Percentiles rank a stretch among this genome's conserved stretches.
Conservation (phyloP, 2,113 vertebrate genomes). For the Thamnaconus septentrionalis region DNA sequence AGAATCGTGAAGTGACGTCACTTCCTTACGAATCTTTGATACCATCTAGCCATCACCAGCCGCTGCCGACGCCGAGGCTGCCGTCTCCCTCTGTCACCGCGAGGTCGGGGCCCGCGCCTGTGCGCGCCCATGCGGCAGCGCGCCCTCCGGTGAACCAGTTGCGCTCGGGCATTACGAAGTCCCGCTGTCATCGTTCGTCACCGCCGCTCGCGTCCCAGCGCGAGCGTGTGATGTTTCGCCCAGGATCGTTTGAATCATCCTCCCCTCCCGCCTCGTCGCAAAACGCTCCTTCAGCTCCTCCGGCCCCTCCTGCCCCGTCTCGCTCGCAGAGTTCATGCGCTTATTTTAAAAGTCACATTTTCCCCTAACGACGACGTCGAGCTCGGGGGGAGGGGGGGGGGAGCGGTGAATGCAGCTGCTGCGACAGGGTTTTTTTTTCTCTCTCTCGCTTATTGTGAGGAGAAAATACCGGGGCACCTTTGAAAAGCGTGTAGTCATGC, state of each 20-base stretch:
- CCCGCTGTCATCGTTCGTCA: slow-evolving; percentile 22
- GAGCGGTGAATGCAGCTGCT: not conserved
- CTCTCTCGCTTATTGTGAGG: not conserved
- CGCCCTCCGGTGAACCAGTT: not conserved
- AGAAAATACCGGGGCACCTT: not conserved
- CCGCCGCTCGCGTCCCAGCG: not conserved
- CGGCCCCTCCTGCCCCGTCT: no score
- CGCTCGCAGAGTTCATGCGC: not conserved
- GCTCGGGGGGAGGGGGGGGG: not conserved
- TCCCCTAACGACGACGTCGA: not conserved
- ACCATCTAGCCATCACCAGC: no score
- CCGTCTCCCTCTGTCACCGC: no score
- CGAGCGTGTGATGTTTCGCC: not conserved
- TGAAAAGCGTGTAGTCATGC: not conserved
- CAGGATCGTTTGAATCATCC: not conserved
- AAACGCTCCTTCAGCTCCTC: no score
- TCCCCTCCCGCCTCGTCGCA: no score
- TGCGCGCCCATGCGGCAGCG: no score
- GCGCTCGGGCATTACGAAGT: slow-evolving; percentile 14
- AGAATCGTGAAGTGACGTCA: no score
- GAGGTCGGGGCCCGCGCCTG: no score
- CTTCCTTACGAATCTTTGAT: no score
- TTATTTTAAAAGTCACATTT: slow-evolving; percentile 9
- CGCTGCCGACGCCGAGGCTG: no score
- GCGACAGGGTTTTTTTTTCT: not conserved